Conservation (phyloP, 2,888 invertebrate genomes). For the Acronicta aceris region DNA sequence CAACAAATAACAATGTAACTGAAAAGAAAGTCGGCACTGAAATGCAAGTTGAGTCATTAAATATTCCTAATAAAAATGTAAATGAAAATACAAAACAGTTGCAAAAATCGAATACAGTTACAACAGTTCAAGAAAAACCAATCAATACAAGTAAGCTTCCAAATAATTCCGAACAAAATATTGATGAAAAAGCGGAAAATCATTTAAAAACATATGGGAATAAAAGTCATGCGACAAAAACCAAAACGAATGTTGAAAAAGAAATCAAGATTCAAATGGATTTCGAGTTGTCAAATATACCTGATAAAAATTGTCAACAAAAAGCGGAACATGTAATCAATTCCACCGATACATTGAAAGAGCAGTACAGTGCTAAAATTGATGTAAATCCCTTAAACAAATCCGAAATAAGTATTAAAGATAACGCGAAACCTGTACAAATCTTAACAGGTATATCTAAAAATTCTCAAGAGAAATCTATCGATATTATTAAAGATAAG, state of each 20-base stretch:
- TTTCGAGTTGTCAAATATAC: not conserved
- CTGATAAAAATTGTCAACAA: not conserved
- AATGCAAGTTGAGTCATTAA: not conserved
- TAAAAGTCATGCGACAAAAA: not conserved
- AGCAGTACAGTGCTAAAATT: not conserved
- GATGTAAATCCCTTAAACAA: not conserved
- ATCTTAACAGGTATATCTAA: not conserved
- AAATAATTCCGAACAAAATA: not conserved
- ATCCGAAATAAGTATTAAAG: not conserved
- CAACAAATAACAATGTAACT: not conserved
- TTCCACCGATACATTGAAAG: not conserved
- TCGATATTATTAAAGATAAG: not conserved
- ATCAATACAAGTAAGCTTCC: not conserved
- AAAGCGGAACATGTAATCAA: not conserved
- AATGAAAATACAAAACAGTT: not conserved
- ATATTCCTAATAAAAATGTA: not conserved
- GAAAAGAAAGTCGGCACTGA: not conserved
- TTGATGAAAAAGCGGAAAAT: not conserved
- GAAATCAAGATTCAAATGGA: not conserved
- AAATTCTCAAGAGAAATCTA: not conserved
- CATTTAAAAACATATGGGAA: not conserved
- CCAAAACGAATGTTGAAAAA: not conserved
- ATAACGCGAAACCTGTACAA: not conserved
- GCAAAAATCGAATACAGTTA: conserved; percentile 1
- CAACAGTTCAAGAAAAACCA: not conserved